Evolutionary conservation across 1,140 invertebrate genomes (phyloP), one percentile per base, ranked within the genome.

Genomic region (Plodia interpunctella): DNA sequence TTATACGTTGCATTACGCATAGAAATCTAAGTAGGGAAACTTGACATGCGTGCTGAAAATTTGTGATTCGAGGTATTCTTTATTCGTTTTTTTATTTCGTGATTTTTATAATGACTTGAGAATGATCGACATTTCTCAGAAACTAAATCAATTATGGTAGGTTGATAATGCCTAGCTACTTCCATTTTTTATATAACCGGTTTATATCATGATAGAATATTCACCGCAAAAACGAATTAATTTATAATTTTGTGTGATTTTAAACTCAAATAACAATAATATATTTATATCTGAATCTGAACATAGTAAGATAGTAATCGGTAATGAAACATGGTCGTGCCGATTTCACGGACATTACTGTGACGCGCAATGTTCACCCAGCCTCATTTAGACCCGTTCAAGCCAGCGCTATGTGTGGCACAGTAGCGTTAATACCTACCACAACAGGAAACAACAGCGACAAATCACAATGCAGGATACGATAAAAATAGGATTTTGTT

Each of bases 401-500:
- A 3, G 15, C 38, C 38, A 44, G 38, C 38, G n/a, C 10, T 2
- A 44, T 44, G 38, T 17, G 38, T n/a, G 15, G 13, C 10, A 15
- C 10, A 35, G 32, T 35, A 35, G 5, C 38, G 38, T 15, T 44
- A 44, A 44, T 44, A 44, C 38, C 38, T n/a, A 44, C 38, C 59
- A 66, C 51, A 75, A 79, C 84, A 84, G 84, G 84, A 87, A 87
- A 84, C 75, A 73, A 70, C 51, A 25, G 21, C n/a, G 51, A 20
- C 51, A 53, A 53, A 20, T 64, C 70, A 55, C 70, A 67, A 60
- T 62, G 57, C 73, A 77, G 80, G 78, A 87, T 71, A 78, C 62
- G 79, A 87, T 85, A 80, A 83, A 72, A 76, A 66, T 64, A 62
- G 76, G 74, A 83, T 83, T 87, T 83, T 59, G 71, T 68, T 54